A percentile compares a stretch with the other conserved stretches of the same genome.
Evolutionary conservation across 2,113 vertebrate species (phyloP).

Genomic region (Alethe diademata): DNA sequence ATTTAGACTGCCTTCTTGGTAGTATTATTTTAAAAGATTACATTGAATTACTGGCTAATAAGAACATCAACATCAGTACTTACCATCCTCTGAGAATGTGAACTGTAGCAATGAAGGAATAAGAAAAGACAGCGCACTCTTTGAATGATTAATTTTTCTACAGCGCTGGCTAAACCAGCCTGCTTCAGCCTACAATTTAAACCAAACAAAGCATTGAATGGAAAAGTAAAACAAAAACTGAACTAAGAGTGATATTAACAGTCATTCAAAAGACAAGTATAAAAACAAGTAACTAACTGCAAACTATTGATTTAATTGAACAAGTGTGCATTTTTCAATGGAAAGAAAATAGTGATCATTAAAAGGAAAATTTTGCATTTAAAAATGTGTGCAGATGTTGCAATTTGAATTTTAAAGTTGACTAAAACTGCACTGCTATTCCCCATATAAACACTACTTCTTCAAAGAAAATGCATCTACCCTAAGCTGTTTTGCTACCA

Average conservation of each 20-base stretch:
- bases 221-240: neutral
- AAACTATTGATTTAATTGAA: neutral
- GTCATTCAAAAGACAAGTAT: neutral
- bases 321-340: neutral
- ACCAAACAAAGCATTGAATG: neutral
- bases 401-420: neutral
- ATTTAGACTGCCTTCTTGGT: neutral
- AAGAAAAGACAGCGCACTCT: conserved; percentile 91
- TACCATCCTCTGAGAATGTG: conserved; percentile 96
- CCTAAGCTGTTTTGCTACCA: neutral
- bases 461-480: neutral
- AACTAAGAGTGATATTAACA: rapidly evolving
- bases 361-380: neutral
- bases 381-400: neutral
- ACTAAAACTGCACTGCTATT: neutral
- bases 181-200: conserved; percentile 85
- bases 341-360: neutral
- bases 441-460: neutral
- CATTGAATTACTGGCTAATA: neutral
- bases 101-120: conserved; percentile 94
- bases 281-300: neutral
- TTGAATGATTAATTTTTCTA: conserved; percentile 97
- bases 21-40: neutral
- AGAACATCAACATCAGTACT: conserved; percentile 26
- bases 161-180: conserved; percentile 97